A percentile compares a stretch with the other conserved stretches of the same genome.
Evolutionary conservation across 30 jellyfish, hydroid and myxozoan species (phyloP).

Genomic region (Clytia hemisphaerica): DNA sequence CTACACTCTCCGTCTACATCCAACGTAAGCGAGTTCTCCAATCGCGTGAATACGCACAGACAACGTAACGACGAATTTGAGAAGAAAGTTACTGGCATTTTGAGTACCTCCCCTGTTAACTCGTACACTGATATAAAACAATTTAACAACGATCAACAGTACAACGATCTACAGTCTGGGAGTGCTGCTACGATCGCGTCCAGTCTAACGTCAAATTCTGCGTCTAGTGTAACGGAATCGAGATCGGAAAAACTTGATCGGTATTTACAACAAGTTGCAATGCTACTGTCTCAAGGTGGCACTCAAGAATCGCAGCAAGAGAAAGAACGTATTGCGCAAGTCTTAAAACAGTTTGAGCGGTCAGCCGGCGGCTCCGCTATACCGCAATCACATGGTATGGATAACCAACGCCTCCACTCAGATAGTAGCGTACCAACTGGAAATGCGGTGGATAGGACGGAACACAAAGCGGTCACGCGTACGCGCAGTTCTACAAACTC

Average conservation of each 20-base stretch:
- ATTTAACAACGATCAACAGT: background rate
- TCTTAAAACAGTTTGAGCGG: background rate
- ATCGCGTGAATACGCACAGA: slow-evolving; percentile 64
- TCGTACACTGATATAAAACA: background rate
- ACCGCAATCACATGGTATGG: background rate
- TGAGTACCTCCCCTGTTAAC: background rate
- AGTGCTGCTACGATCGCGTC: no score
- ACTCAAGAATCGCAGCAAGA: background rate
- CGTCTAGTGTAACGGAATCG: no score
- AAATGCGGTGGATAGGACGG: background rate
- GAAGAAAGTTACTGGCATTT: slow-evolving; percentile 67
- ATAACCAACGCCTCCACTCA: background rate
- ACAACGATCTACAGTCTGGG: background rate
- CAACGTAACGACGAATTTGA: slow-evolving; percentile 74
- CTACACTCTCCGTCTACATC: slow-evolving; percentile 33
- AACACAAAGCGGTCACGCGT: background rate
- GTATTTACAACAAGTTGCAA: slow-evolving; percentile 79
- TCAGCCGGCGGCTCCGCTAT: slow-evolving; percentile 1
- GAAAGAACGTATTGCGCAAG: background rate
- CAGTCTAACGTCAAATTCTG: no score
- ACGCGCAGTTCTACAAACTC: background rate
- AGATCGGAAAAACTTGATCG: slow-evolving; percentile 52
- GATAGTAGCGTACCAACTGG: background rate
- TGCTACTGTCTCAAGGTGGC: slow-evolving; percentile 40
- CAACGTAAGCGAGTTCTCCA: slow-evolving; percentile 68